Evolutionary conservation across 2,113 vertebrate species (phyloP).

Genomic region (Naja naja): DNA sequence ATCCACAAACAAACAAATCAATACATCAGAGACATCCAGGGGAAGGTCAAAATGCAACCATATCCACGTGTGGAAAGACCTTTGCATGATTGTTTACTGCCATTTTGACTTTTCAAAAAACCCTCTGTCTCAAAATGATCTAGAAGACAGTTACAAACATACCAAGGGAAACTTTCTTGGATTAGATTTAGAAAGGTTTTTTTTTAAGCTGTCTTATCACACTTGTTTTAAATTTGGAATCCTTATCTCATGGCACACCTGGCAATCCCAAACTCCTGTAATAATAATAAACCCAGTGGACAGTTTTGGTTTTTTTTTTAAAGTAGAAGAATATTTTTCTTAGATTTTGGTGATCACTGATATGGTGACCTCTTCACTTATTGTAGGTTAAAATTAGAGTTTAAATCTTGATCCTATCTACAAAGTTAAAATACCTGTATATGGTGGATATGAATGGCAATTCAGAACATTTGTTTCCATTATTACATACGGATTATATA

Average conservation of each 20-base stretch:
- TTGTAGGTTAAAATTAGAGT: constrained; percentile 39
- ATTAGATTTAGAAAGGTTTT: constrained; percentile 42
- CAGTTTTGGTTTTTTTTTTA: background rate
- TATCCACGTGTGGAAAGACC: background rate
- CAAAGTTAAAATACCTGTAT: background rate
- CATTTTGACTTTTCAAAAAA: background rate
- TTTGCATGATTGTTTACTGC: background rate
- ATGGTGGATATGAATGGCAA: background rate
- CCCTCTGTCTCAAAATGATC: background rate
- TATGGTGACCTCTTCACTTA: background rate
- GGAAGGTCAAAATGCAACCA: background rate
- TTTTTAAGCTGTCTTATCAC: constrained; percentile 56
- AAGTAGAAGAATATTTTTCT: background rate
- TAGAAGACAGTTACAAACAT: constrained; percentile 20
- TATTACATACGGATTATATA: background rate
- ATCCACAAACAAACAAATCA: background rate
- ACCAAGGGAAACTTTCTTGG: constrained; percentile 45
- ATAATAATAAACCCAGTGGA: constrained; percentile 40
- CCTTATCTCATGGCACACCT: constrained; percentile 69
- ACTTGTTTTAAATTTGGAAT: constrained; percentile 62
- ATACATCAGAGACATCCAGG: background rate
- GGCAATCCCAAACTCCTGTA: constrained; percentile 60
- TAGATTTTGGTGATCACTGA: constrained; percentile 37
- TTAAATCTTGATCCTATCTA: constrained; percentile 11
- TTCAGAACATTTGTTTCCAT: background rate